Base-by-base conservation (phyloP, 2,888 invertebrate genomes). In the Andrena minutula region DNA sequence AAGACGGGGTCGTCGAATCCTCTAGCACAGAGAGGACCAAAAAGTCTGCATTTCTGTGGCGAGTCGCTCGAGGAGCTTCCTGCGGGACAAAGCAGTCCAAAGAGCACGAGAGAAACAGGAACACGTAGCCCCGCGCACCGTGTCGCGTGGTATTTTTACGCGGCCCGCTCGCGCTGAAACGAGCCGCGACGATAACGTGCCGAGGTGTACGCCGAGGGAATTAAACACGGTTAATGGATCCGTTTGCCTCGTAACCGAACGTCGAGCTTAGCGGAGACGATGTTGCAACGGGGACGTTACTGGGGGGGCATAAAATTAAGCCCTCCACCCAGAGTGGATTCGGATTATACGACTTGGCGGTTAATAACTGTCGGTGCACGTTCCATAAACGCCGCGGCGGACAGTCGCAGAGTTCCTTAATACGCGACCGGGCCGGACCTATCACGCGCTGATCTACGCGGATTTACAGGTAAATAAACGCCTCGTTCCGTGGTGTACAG, bases 321-420 rank as follows among this genome's bases (percentile, higher is more conserved):
- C 68, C 68, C 49, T 64, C 49, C 20, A 5, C 47, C 8, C 30
- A 20, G 3, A 26, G 41, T 47, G 58, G 53, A 75, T 58, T 30
- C 79, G 60, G 65, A 79, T 79, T 79, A 76, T 70, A 79, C 76
- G 82, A 76, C 68, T 65, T 58, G 56, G 71, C 74, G 73, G 79
- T 73, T 79, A 79, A 79, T 82, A 79, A 79, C 79, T 76, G 79
- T 70, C 79, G 65, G 32, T 61, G 74, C 69, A 35, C 64, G 70
- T 77, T 68, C 72, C 64, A 61, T 65, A 75, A 75, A 81, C 73
- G 60, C 51, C 8, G 12, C 69, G 63, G 49, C 65, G 35, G 12
- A 51, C 23, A 8, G 16, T 20, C 32, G 58, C 16, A 53, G 63
- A 53, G 63, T 41, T 61, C 35, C 58, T 73, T 70, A 65, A 76